phyloP scores from a whole-genome alignment of 2,888 invertebrate genomes.

The Leptopilina syphax region DNA sequence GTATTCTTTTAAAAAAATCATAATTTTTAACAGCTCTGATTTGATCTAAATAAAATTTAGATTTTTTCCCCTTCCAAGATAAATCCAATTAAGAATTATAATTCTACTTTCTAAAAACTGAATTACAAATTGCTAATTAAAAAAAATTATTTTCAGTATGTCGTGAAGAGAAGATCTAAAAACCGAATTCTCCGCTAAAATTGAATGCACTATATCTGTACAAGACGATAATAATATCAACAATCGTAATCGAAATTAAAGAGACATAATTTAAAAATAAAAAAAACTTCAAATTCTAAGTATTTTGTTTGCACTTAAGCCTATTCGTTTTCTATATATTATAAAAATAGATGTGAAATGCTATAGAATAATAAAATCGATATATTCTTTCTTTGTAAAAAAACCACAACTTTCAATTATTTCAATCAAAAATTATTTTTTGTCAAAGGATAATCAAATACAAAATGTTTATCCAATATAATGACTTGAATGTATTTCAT shows the following conservation, averaged over 20 bases:
- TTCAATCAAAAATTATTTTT: too few relatives aligned
- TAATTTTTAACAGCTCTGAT: too few relatives aligned
- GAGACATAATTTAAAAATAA: background rate
- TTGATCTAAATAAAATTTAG: background rate
- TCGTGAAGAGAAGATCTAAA: constrained; percentile 15
- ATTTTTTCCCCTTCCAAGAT: background rate
- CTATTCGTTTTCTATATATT: background rate
- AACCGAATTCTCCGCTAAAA: constrained; percentile 8
- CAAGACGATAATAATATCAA: background rate
- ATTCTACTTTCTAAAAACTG: too few relatives aligned
- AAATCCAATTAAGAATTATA: too few relatives aligned
- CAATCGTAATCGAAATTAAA: too few relatives aligned
- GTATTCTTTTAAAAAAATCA: too few relatives aligned
- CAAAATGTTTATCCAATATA: constrained; percentile 17
- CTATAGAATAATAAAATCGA: constrained; percentile 8
- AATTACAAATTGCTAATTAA: too few relatives aligned
- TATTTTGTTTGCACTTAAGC: background rate
- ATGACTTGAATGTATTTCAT: constrained; percentile 26
- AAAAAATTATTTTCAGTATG: constrained; percentile 12
- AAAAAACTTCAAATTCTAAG: background rate
- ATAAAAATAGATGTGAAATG: background rate
- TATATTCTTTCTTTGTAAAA: constrained; percentile 9
- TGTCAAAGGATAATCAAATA: constrained; percentile 6
- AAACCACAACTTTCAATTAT: background rate
- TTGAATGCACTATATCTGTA: background rate